Evolutionary conservation across 2,797 vertebrate species (phyloP).

Genomic region (Alcedo quadribrachys): DNA sequence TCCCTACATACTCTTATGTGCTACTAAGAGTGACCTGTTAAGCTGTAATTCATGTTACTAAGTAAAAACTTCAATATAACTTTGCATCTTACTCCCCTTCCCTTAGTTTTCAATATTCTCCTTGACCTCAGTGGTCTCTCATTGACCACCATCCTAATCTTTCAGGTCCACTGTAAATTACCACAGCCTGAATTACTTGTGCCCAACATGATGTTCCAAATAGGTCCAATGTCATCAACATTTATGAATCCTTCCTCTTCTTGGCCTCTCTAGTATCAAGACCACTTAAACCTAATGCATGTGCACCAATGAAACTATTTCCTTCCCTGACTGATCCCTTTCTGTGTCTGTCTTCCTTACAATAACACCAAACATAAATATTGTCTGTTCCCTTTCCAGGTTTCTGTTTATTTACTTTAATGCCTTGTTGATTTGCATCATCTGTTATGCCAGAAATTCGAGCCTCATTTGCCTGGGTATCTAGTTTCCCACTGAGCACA

Average conservation of each 20-base stretch:
- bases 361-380: neutral
- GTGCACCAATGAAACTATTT: neutral
- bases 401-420: conserved; percentile 14
- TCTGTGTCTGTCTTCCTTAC: neutral
- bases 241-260: neutral
- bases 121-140: neutral
- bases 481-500: neutral
- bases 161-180: neutral
- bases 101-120: neutral
- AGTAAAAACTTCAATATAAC: neutral
- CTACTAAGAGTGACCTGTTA: neutral
- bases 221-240: neutral
- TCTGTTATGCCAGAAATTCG: neutral
- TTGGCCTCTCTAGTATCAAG: neutral
- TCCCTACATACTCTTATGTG: neutral
- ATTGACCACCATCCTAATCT: neutral
- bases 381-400: neutral
- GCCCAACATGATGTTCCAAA: neutral
- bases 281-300: neutral
- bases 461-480: neutral
- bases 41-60: neutral
- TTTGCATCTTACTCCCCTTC: neutral
- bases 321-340: neutral
- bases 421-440: neutral
- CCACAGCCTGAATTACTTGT: neutral